Evolutionary conservation across 1,140 invertebrate species (phyloP), one percentile per base, ranked within the genome.

Genomic region (Drosophila elegans): DNA sequence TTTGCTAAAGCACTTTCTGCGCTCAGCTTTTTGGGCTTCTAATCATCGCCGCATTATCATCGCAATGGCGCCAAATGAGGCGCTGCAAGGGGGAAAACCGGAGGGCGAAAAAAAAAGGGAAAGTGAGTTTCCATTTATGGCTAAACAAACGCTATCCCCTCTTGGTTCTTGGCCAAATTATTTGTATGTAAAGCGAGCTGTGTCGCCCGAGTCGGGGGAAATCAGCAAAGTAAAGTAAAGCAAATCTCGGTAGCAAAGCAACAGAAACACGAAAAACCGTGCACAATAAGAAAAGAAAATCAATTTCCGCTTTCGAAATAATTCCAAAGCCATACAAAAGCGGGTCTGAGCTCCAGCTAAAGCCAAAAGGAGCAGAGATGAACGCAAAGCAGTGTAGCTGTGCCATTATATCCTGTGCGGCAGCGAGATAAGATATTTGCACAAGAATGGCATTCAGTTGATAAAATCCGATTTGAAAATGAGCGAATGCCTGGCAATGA

Each of bases 401-500:
- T 88, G 76, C 79, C 84, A 88, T 88, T 88, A 88, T 88, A 88
- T 88, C 72, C 83, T 66, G 79, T 49, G 61, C 49, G 27, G 49
- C 63, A 64, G 79, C 67, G 83, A 80, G 84, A 88, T 88, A 89
- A 88, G 84, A 89, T 88, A 88, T 88, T 88, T 88, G 84, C 84
- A 88, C 84, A 88, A 88, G 84, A 90, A 88, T 88, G 84, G 84
- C 84, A 88, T 88, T 78, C 84, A 88, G 84, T 88, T 89, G 84
- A 88, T 88, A 88, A 88, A 88, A 88, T 88, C 84, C 84, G 84
- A 88, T 88, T 88, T 88, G 84, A 88, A 88, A 88, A 88, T 88
- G 84, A 88, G 84, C 84, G 84, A 88, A 88, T 89, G 84, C 85
- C 84, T 88, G 83, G 84, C 83, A 88, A 89, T 88, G 83, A 88